A percentile compares a stretch with the other conserved stretches of the same genome.
Conservation (phyloP, 2,113 vertebrate species). For the Salminus brasiliensis region DNA sequence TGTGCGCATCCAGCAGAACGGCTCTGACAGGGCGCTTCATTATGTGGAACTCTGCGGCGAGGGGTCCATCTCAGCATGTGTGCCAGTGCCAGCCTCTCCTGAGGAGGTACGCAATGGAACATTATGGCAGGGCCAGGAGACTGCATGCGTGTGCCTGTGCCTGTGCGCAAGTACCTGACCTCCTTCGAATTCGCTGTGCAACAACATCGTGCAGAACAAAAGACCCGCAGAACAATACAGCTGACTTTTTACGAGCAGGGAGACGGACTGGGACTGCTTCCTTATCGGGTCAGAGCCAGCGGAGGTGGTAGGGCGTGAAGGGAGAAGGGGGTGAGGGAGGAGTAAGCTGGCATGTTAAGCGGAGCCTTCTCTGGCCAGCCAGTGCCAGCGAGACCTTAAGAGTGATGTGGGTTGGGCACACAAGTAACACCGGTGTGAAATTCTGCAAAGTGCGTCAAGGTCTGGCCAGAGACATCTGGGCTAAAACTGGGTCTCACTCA, state of each 20-base stretch:
- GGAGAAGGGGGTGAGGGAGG: background rate
- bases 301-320: background rate
- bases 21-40: slow-evolving; percentile 76
- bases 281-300: background rate
- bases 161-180: slow-evolving; percentile 58
- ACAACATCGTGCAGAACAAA: slow-evolving; percentile 22
- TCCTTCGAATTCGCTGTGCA: slow-evolving; percentile 67
- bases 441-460: background rate
- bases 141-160: slow-evolving; percentile 11
- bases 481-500: background rate
- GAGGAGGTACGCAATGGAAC: slow-evolving; percentile 55
- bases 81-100: slow-evolving; percentile 66
- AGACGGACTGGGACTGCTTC: slow-evolving; percentile 4
- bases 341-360: background rate
- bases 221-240: slow-evolving; percentile 8
- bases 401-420: no score
- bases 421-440: no score
- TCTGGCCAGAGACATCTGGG: background rate
- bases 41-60: slow-evolving; percentile 72
- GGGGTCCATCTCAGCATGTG: slow-evolving; percentile 64
- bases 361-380: no score
- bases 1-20: slow-evolving; percentile 75
- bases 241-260: background rate
- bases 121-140: slow-evolving; percentile 57
- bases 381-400: no score